Evolutionary conservation across 2,113 vertebrate genomes (phyloP).

Genomic region (Gymnorhina tibicen): DNA sequence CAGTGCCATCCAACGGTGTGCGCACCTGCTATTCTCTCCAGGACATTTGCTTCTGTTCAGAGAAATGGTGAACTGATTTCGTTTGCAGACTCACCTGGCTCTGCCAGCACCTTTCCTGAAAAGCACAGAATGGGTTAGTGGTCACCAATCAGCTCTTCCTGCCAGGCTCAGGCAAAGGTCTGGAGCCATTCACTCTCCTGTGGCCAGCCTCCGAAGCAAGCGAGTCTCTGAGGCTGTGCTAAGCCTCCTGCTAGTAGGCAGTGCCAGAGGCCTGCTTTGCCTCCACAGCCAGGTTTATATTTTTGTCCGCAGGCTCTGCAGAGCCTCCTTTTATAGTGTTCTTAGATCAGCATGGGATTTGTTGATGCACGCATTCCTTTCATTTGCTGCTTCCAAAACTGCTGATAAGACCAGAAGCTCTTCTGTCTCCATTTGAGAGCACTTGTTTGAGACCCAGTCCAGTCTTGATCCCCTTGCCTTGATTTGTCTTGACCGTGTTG

Average conservation of each 20-base stretch:
- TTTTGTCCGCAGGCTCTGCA: background rate
- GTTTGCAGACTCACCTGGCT: background rate
- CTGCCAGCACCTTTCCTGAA: background rate
- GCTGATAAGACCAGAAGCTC: background rate
- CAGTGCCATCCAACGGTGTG: background rate
- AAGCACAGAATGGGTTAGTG: background rate
- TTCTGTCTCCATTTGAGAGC: background rate
- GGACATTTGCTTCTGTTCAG: background rate
- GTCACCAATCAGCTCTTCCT: background rate
- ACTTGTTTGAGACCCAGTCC: background rate
- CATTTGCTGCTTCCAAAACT: background rate
- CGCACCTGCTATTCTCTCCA: background rate
- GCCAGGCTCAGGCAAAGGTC: background rate
- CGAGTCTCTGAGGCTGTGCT: background rate
- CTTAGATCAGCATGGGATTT: background rate
- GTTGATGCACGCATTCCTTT: background rate
- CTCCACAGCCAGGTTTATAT: conserved; percentile 5
- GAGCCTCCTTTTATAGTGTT: conserved; percentile 31
- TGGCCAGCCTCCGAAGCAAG: background rate
- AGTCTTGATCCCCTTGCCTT: background rate
- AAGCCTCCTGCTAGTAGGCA: conserved; percentile 6
- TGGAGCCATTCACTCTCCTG: background rate
- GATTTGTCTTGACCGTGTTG: rapidly evolving
- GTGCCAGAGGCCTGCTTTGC: background rate
- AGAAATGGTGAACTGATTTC: background rate